Evolutionary conservation across 2,797 vertebrate genomes (phyloP).

Genomic region (Trichosurus vulpecula): DNA sequence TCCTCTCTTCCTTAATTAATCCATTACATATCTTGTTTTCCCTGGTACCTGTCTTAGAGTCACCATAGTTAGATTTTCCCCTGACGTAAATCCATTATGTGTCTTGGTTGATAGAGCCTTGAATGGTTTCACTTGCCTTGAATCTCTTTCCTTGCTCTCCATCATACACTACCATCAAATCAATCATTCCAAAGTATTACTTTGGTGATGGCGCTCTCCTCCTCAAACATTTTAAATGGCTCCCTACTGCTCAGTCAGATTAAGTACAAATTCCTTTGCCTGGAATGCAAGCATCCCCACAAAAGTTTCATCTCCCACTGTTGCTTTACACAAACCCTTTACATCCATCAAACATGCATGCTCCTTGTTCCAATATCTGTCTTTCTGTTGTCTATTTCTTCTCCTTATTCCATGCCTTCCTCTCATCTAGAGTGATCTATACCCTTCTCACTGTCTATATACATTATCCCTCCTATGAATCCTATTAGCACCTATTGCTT

Average conservation of each 20-base stretch:
- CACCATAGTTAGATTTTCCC: neutral
- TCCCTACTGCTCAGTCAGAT: neutral
- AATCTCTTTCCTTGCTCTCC: neutral
- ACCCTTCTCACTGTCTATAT: neutral
- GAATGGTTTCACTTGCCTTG: neutral
- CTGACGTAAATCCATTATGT: neutral
- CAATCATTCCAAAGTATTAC: constrained; percentile 5
- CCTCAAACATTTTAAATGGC: neutral
- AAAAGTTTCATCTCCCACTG: neutral
- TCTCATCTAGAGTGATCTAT: neutral
- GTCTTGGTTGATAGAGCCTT: neutral
- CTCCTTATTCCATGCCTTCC: neutral
- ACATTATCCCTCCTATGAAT: neutral
- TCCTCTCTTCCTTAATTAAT: neutral
- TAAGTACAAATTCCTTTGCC: neutral
- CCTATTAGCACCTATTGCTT: neutral
- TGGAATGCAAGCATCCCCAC: neutral
- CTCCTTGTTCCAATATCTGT: neutral
- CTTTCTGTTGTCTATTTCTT: neutral
- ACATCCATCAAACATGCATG: neutral
- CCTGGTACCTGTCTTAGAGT: neutral
- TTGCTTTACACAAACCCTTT: neutral
- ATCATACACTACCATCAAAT: neutral
- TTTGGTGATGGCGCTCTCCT: constrained; percentile 1
- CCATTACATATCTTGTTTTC: neutral